Base-by-base conservation (phyloP, 2,113 vertebrate genomes). In the Carassius carassius region DNA sequence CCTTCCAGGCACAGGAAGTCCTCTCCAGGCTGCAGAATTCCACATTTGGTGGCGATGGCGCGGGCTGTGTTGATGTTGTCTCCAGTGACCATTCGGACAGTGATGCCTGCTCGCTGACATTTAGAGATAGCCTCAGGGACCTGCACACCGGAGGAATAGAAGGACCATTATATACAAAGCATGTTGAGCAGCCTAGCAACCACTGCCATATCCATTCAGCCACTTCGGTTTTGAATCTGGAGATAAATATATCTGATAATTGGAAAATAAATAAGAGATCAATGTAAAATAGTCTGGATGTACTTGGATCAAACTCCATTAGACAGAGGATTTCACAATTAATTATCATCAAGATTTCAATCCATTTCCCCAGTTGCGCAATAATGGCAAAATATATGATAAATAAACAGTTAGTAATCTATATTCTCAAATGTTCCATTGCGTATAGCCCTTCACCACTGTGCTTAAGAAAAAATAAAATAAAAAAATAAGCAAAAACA, bases 61-160 rank as follows among this genome's bases (percentile, higher is more conserved):
- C 98, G 95, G 29, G 98, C 98, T 0, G 98, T 99, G 93, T 99
- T 99, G 94, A 99, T 96, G 88, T 99, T 99, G 93, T 99, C 98
- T 23, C 98, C 98, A 0, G 98, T 99, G 81, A 99, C 98, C 98
- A 99, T 99, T 3, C 98, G 94, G 1, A 99, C 98, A 0, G 97
- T 98, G 91, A 99, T 99, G 9, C 98, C 98, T 0, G 98, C 97
- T 1, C 93, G 94, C 89, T 97, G 97, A 89, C 98, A 99, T 89
- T 98, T 98, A 3, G 92, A 0, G 47, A 99, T 99, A 37, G 98
- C 97, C 0, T 96, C 96, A 0, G 98, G 98, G 19, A 99, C 98
- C 98, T 99, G 47, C 47, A 49, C 47, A 49, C 12, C 2, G 47
- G 7, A 41, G 1, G 11, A 13, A 78, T 35, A 25, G 14, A 13